Evolutionary conservation across 2,797 vertebrate genomes (phyloP).

Genomic region (Cyclura pinguis): DNA sequence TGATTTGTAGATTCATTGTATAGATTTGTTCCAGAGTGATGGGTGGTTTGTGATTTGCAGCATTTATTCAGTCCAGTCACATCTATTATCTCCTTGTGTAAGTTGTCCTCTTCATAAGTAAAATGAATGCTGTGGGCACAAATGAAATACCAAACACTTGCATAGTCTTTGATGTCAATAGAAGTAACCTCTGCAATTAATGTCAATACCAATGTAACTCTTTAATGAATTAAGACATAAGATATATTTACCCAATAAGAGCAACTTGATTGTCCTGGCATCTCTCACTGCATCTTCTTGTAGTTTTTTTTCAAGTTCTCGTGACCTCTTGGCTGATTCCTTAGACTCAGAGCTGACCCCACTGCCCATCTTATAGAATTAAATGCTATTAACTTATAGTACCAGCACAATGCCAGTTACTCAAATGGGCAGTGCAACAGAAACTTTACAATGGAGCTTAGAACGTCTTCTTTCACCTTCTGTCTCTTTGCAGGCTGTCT

Average conservation of each 20-base stretch:
- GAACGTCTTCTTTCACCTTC: not conserved
- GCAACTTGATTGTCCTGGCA: conserved; percentile 80
- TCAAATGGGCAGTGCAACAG: not conserved
- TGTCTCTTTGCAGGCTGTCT: conserved; percentile 31
- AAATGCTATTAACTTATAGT: conserved; percentile 18
- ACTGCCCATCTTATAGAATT: conserved; percentile 71
- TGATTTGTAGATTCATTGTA: not conserved
- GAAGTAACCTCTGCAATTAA: conserved; percentile 14
- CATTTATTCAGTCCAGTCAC: not conserved
- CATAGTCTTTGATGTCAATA: conserved; percentile 8
- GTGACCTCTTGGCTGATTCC: conserved; percentile 77
- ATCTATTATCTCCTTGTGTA: not conserved
- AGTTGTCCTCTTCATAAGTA: not conserved
- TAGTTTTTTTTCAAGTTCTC: conserved; percentile 81
- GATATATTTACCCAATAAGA: conserved; percentile 77
- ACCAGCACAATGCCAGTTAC: not conserved
- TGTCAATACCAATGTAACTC: not conserved
- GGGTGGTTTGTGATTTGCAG: not conserved
- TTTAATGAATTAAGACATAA: conserved; percentile 12
- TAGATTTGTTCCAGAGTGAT: not conserved
- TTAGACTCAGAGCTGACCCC: conserved; percentile 79
- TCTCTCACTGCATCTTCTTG: conserved; percentile 81
- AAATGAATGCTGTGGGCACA: not conserved
- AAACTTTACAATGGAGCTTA: not conserved
- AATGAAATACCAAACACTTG: not conserved